phyloP scores from a whole-genome alignment of 2,888 invertebrate genomes.

The Phlogophora meticulosa region DNA sequence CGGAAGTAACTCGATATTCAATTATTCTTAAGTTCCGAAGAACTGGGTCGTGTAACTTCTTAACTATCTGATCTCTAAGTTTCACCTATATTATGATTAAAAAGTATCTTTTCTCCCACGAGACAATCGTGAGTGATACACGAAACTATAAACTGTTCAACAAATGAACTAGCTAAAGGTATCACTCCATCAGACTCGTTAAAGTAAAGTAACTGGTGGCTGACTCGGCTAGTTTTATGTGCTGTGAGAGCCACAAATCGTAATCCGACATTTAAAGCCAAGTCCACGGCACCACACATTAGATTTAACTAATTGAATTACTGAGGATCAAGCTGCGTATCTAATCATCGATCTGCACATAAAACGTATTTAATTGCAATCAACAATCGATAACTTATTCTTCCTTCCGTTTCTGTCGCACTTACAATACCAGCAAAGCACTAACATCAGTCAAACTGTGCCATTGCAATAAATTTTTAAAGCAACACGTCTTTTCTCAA shows the following conservation, averaged over 20 bases:
- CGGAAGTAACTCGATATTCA: constrained; percentile 57
- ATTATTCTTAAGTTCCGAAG: constrained; percentile 39
- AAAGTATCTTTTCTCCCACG: not conserved
- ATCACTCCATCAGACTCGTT: constrained; percentile 25
- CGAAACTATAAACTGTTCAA: constrained; percentile 6
- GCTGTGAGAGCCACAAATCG: constrained; percentile 40
- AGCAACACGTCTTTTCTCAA: constrained; percentile 7
- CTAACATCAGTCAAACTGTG: not conserved
- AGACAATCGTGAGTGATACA: constrained; percentile 1
- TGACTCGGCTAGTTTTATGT: constrained; percentile 34
- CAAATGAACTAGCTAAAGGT: constrained; percentile 20
- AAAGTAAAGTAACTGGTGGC: constrained; percentile 22
- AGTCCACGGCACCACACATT: constrained; percentile 24
- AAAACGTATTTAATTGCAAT: constrained; percentile 26
- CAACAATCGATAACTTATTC: constrained; percentile 34
- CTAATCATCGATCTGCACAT: constrained; percentile 23
- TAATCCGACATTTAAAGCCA: constrained; percentile 44
- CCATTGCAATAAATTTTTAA: constrained; percentile 29
- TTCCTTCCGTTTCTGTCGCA: not conserved
- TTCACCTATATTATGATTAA: constrained; percentile 25
- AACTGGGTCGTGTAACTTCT: constrained; percentile 46
- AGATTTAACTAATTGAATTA: constrained; percentile 41
- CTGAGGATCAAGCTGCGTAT: constrained; percentile 15
- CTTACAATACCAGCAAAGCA: not conserved
- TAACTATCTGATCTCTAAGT: constrained; percentile 23